Conservation (phyloP, 2,113 vertebrate species). For the Monopterus albus region DNA sequence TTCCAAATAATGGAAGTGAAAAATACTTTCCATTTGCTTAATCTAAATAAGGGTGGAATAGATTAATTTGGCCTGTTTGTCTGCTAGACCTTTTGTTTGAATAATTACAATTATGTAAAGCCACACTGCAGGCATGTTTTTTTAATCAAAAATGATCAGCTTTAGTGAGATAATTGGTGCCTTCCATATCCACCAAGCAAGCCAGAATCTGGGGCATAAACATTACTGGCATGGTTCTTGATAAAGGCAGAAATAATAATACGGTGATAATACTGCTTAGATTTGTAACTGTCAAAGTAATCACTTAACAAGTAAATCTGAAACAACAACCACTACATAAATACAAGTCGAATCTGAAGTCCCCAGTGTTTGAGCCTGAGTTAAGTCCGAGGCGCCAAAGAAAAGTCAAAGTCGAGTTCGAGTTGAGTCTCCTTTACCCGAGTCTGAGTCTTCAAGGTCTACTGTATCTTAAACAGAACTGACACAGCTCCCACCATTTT, state of each 20-base stretch:
- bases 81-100: conserved; percentile 54
- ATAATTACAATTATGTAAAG: conserved; percentile 51
- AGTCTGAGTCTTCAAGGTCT: too few species aligned
- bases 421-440: too few species aligned
- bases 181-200: conserved; percentile 36
- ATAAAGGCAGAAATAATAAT: conserved; percentile 15
- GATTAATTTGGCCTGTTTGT: conserved; percentile 53
- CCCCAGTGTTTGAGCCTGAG: too few species aligned
- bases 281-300: conserved; percentile 14
- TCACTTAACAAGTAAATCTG: not conserved
- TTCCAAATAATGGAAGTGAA: conserved; percentile 67
- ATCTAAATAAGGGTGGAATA: conserved; percentile 65
- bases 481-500: too few species aligned
- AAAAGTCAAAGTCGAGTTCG: too few species aligned
- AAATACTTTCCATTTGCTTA: conserved; percentile 66
- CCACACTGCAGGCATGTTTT: conserved; percentile 43
- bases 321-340: too few species aligned
- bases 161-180: conserved; percentile 58
- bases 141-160: conserved; percentile 37
- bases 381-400: too few species aligned
- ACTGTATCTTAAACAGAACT: too few species aligned
- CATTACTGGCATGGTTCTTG: conserved; percentile 8
- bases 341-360: too few species aligned
- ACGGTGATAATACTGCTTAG: too few species aligned
- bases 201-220: conserved; percentile 50